Conservation (phyloP, 2,888 invertebrate species). For the Epistrophella euchroma region DNA sequence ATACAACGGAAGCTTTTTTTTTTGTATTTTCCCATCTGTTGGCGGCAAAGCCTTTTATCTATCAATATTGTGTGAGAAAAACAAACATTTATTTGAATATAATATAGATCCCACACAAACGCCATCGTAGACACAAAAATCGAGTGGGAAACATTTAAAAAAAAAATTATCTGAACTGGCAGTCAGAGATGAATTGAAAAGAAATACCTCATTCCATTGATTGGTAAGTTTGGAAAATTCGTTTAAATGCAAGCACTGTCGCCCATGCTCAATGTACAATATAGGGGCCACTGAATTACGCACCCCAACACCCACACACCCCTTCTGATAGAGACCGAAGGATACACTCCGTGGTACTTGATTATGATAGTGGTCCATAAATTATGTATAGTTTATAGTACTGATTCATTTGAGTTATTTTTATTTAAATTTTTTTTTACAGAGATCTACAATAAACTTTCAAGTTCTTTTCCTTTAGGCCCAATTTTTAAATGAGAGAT, state of each 20-base stretch:
- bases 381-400: background rate
- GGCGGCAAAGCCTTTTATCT: conserved; percentile 31
- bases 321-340: background rate
- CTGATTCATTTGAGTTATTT: background rate
- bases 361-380: background rate
- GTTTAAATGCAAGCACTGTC: conserved; percentile 65
- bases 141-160: background rate
- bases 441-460: too few relatives aligned
- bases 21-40: conserved; percentile 11
- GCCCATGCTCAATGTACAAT: conserved; percentile 29
- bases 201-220: conserved; percentile 22
- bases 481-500: too few relatives aligned
- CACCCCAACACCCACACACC: background rate
- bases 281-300: conserved; percentile 64
- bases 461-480: too few relatives aligned
- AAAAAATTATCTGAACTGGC: background rate
- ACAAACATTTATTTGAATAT: background rate
- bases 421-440: too few relatives aligned
- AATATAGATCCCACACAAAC: background rate
- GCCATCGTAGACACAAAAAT: background rate
- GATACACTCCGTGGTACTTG: background rate
- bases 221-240: conserved; percentile 40
- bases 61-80: conserved; percentile 22
- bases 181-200: background rate
- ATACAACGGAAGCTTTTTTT: conserved; percentile 2